Evolutionary conservation across 2,113 vertebrate genomes (phyloP).

Genomic region (Excalfactoria chinensis): DNA sequence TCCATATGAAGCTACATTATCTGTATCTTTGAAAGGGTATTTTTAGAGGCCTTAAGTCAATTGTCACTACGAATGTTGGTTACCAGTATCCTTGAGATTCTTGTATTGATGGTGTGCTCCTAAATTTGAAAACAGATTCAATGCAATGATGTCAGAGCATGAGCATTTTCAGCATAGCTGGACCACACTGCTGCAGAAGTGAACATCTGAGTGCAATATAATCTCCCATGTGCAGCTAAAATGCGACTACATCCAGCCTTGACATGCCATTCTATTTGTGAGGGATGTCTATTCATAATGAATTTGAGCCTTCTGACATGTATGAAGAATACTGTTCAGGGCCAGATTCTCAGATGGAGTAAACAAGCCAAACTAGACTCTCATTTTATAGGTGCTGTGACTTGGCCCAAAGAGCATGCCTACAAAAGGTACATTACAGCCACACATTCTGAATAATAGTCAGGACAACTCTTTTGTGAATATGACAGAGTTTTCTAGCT

Average conservation of each 20-base stretch:
- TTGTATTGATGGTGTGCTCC: constrained; percentile 79
- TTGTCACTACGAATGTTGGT: constrained; percentile 75
- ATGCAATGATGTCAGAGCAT: constrained; percentile 80
- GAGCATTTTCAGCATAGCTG: constrained; percentile 66
- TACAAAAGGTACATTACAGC: background rate
- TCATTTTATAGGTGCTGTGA: background rate
- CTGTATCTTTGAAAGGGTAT: constrained; percentile 74
- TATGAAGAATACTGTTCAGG: background rate
- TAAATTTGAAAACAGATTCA: constrained; percentile 87
- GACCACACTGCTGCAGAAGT: constrained; percentile 45
- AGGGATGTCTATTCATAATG: constrained; percentile 28
- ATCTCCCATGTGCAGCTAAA: constrained; percentile 55
- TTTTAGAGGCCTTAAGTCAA: constrained; percentile 71
- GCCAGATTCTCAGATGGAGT: background rate
- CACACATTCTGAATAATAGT: background rate
- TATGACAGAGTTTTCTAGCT: background rate
- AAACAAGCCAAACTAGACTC: background rate
- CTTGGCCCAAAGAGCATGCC: background rate
- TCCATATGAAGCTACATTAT: constrained; percentile 68
- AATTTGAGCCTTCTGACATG: constrained; percentile 49
- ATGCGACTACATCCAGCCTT: constrained; percentile 31
- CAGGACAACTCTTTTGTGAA: background rate
- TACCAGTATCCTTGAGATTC: constrained; percentile 84
- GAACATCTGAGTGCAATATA: constrained; percentile 68
- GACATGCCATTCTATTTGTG: constrained; percentile 68